phyloP scores from a whole-genome alignment of 2,113 vertebrate species.

The Hypanus sabinus region DNA sequence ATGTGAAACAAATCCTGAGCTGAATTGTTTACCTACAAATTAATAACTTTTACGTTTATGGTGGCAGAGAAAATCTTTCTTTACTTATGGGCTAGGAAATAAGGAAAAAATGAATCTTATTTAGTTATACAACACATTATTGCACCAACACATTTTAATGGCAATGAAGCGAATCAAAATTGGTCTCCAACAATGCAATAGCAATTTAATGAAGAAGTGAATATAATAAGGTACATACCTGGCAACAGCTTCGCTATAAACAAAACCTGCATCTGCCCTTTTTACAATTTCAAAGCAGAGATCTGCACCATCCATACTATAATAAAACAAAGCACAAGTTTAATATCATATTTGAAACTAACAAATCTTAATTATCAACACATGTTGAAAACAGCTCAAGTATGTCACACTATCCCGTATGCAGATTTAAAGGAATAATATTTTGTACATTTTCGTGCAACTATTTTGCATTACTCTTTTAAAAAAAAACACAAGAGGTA shows the following conservation, averaged over 20 bases:
- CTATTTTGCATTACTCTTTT: not conserved
- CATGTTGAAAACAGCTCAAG: not conserved
- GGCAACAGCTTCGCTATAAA: conserved; percentile 92
- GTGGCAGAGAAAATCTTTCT: not conserved
- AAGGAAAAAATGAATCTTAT: not conserved
- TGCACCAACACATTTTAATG: conserved; percentile 16
- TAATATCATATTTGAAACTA: conserved; percentile 15
- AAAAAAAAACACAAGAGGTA: no score
- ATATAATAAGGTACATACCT: conserved; percentile 63
- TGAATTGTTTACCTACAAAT: not conserved
- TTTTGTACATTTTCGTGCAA: not conserved
- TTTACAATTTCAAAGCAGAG: conserved; percentile 92
- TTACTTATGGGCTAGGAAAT: not conserved
- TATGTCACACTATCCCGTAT: not conserved
- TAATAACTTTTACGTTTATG: not conserved
- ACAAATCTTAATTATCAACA: not conserved
- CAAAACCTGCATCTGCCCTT: conserved; percentile 86
- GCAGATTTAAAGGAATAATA: not conserved
- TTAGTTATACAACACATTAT: not conserved
- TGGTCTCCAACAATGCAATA: not conserved
- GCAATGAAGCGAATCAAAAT: not conserved
- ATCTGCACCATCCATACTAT: conserved; percentile 89
- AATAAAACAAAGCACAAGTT: conserved; percentile 40
- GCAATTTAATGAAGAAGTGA: not conserved
- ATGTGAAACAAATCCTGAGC: not conserved